These are phyloP conservation scores for Agelastica alni DNA, from an alignment of 2,888 invertebrate species.

Conservation along the genomic window DNA sequence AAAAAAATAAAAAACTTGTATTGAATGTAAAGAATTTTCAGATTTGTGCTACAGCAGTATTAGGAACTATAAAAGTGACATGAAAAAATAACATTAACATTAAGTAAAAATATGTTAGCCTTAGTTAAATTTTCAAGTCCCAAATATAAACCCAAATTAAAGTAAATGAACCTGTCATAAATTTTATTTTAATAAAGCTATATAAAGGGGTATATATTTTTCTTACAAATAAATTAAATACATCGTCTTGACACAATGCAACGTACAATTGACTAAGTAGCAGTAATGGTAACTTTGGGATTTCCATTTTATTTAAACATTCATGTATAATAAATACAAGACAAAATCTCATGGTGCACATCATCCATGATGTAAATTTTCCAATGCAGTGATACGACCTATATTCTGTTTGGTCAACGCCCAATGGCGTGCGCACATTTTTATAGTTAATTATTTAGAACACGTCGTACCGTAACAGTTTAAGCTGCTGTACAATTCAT, in stretches of 20 bases:
- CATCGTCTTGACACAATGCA: conserved; percentile 2
- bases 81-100: conserved; percentile 23
- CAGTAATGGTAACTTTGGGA: not conserved
- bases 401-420: too few relatives aligned
- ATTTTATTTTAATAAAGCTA: conserved; percentile 15
- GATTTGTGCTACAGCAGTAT: conserved; percentile 20
- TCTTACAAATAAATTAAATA: conserved; percentile 28
- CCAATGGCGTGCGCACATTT: too few relatives aligned
- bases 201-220: conserved; percentile 31
- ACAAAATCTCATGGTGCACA: too few relatives aligned
- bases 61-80: conserved; percentile 11
- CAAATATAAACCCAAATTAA: not conserved
- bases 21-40: conserved; percentile 9
- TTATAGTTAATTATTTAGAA: too few relatives aligned
- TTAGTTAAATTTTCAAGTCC: conserved; percentile 7
- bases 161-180: not conserved
- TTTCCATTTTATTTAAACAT: not conserved
- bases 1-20: not conserved
- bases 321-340: not conserved
- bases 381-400: too few relatives aligned
- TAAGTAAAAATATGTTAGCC: conserved; percentile 2
- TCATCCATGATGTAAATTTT: too few relatives aligned
- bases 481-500: too few relatives aligned
- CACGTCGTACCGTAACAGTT: too few relatives aligned
- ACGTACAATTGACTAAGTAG: conserved; percentile 11